A percentile compares a stretch with the other conserved stretches of the same genome.
Conservation (phyloP, 1,140 invertebrate genomes). For the Zaprionus inermis region DNA sequence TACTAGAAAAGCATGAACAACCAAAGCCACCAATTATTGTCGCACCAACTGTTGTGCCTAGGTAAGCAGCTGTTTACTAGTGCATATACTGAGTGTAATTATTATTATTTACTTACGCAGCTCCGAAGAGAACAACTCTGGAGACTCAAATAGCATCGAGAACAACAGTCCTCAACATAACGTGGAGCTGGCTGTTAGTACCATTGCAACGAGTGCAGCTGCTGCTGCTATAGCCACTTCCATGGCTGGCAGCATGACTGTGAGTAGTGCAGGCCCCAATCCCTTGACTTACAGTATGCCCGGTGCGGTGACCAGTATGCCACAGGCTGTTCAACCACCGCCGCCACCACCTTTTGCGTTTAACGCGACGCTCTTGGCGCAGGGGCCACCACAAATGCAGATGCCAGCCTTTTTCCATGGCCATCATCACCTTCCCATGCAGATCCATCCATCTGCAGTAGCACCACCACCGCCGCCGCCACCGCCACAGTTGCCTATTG, state of each 20-base stretch:
- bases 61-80: conserved; percentile 22
- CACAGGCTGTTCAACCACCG: conserved; percentile 73
- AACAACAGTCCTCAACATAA: conserved; percentile 44
- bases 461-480: conserved; percentile 76
- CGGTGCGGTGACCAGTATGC: conserved; percentile 55
- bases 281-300: conserved; percentile 68
- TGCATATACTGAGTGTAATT: too few species aligned
- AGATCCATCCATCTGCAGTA: conserved; percentile 68
- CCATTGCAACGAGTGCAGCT: conserved; percentile 48
- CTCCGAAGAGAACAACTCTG: conserved; percentile 41
- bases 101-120: conserved; percentile 3
- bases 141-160: conserved; percentile 45
- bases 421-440: conserved; percentile 58
- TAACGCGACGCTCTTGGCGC: conserved; percentile 80
- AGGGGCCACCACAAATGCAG: conserved; percentile 65
- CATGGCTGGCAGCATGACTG: conserved; percentile 44
- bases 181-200: conserved; percentile 34
- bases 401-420: conserved; percentile 68
- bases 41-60: conserved; percentile 30
- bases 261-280: conserved; percentile 73
- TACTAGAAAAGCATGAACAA: conserved; percentile 85
- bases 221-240: conserved; percentile 45
- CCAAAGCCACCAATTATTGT: conserved; percentile 79
- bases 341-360: conserved; percentile 83
- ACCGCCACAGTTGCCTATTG: conserved; percentile 73